Conservation (phyloP, 2,113 vertebrate genomes). For the Mellivora capensis region DNA sequence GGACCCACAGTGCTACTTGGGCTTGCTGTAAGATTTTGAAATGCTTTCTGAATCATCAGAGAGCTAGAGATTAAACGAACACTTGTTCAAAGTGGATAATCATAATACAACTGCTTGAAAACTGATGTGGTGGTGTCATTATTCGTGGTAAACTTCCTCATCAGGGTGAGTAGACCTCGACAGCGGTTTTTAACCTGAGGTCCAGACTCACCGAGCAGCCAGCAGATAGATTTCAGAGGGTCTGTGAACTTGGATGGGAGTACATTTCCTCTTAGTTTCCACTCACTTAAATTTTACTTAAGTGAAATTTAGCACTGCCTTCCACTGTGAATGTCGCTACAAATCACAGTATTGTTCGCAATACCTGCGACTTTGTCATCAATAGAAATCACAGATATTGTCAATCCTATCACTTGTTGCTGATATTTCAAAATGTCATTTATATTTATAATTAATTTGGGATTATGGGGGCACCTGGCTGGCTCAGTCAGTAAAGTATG, state of each 20-base stretch:
- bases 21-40: neutral
- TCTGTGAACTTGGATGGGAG: neutral
- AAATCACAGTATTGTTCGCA: neutral
- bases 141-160: neutral
- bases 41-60: neutral
- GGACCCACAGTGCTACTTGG: neutral
- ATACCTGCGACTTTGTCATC: neutral
- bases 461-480: neutral
- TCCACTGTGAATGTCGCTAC: neutral
- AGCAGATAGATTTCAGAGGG: neutral
- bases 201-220: neutral
- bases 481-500: neutral
- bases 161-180: neutral
- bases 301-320: neutral
- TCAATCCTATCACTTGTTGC: neutral
- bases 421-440: constrained; percentile 16
- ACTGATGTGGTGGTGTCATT: neutral
- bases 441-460: neutral
- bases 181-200: neutral
- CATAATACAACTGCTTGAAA: neutral
- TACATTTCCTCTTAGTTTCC: neutral
- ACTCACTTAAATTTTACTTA: neutral
- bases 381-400: neutral
- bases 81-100: neutral
- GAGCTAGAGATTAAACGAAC: neutral